A percentile compares a stretch with the other conserved stretches of the same genome.
These are phyloP conservation scores for Drosophila subsilvestris DNA, from an alignment of 2,888 invertebrate genomes.

Conservation along the genomic window DNA sequence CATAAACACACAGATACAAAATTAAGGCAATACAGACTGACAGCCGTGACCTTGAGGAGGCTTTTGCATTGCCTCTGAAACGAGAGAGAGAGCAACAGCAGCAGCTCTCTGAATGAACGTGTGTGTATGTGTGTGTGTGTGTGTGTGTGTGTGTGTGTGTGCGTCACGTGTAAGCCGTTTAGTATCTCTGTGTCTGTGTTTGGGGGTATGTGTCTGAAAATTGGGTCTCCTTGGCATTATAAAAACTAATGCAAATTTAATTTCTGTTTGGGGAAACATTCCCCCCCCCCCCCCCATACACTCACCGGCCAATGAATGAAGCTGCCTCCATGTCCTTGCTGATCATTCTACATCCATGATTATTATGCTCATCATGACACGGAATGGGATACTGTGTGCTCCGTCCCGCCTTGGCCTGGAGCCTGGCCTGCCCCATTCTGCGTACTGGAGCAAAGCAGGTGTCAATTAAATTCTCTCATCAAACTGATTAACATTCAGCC, in stretches of 20 bases:
- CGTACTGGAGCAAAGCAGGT: constrained; percentile 13
- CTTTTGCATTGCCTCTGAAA: constrained; percentile 52
- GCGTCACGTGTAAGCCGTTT: constrained; percentile 45
- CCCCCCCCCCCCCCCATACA: no score
- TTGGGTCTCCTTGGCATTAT: constrained; percentile 32
- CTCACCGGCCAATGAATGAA: constrained; percentile 12
- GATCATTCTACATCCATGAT: constrained; percentile 4
- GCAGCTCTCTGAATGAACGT: not conserved
- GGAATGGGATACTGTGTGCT: not conserved
- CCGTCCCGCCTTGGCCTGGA: not conserved
- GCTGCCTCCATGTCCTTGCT: not conserved
- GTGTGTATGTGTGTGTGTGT: no score
- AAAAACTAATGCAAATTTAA: constrained; percentile 53
- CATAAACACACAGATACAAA: constrained; percentile 17
- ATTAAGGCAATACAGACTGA: constrained; percentile 48
- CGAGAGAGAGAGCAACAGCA: constrained; percentile 23
- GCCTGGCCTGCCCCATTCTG: not conserved
- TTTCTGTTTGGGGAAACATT: constrained; percentile 45
- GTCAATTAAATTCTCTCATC: constrained; percentile 42
- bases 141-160: constrained; percentile 19
- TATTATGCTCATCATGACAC: constrained; percentile 31
- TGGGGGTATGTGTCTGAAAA: constrained; percentile 17
- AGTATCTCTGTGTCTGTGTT: not conserved
- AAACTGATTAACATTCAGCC: constrained; percentile 40
- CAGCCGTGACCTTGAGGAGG: constrained; percentile 71